Percentiles rank a stretch among this genome's conserved stretches.
These are phyloP conservation scores for Timema podura DNA, from an alignment of 2,888 invertebrate species.

Conservation along the genomic window DNA sequence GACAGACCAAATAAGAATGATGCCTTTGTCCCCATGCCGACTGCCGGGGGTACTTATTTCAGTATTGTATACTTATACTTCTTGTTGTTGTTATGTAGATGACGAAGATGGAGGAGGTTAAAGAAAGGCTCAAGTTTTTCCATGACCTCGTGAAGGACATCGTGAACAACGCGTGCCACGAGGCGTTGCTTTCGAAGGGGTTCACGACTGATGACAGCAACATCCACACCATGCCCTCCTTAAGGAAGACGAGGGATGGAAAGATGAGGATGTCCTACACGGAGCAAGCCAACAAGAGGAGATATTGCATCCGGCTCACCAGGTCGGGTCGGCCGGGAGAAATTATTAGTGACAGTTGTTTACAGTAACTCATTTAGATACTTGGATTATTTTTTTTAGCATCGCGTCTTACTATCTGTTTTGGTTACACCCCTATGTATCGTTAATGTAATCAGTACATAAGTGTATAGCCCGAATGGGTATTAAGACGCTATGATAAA, in stretches of 20 bases:
- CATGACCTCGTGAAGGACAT: constrained; percentile 53
- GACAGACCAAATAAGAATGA: no score
- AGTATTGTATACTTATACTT: no score
- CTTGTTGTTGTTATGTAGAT: constrained; percentile 44
- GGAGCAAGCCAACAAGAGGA: constrained; percentile 78
- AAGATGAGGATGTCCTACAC: constrained; percentile 75
- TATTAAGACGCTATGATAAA: no score
- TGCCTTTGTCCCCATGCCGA: no score
- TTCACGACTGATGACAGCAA: constrained; percentile 73
- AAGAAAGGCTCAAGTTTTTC: constrained; percentile 47
- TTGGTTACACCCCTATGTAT: no score
- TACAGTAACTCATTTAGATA: no score
- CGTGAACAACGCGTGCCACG: constrained; percentile 66
- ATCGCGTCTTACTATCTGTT: no score
- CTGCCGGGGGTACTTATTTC: no score
- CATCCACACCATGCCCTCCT: constrained; percentile 36
- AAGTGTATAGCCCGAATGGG: no score
- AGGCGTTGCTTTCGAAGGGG: constrained; percentile 68
- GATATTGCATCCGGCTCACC: constrained; percentile 72
- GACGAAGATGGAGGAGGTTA: constrained; percentile 46
- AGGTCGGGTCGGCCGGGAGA: constrained; percentile 54
- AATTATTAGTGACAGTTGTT: no score
- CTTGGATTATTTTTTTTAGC: no score
- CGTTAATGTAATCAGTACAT: no score
- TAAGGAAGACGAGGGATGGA: constrained; percentile 10